Conservation (phyloP, 2,888 invertebrate genomes). For the Polydrusus tereticollis region DNA sequence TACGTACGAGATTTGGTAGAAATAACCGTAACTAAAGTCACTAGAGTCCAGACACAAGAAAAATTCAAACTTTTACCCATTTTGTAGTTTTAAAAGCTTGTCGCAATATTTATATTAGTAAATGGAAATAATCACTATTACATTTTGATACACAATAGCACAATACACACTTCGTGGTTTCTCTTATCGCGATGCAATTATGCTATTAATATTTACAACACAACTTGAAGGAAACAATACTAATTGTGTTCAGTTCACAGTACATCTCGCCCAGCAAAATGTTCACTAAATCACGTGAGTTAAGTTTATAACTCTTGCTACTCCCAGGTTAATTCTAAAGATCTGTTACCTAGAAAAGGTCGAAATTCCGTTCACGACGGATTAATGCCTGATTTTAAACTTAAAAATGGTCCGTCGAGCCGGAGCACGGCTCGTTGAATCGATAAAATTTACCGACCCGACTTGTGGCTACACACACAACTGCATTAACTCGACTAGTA, state of each 20-base stretch:
- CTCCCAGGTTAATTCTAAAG: not conserved
- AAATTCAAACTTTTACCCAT: not conserved
- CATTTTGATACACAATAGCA: not conserved
- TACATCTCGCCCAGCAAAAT: too few species aligned
- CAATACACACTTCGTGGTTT: not conserved
- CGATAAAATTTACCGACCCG: slow-evolving; percentile 3
- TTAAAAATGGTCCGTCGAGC: not conserved
- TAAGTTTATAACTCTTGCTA: not conserved
- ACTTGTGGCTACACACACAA: not conserved
- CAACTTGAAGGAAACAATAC: not conserved
- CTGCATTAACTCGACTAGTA: slow-evolving; percentile 54
- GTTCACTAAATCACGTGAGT: slow-evolving; percentile 7
- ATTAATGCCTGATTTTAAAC: not conserved
- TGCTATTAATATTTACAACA: not conserved
- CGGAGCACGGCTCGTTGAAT: not conserved
- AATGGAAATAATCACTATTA: not conserved
- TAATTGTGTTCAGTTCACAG: not conserved
- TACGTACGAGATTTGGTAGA: not conserved
- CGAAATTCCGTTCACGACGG: not conserved
- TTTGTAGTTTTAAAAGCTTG: not conserved
- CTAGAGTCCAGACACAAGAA: not conserved
- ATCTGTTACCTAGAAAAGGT: not conserved
- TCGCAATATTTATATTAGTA: not conserved
- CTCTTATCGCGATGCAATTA: not conserved
- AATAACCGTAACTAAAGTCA: not conserved